These are phyloP conservation scores for Steinernema carpocapsae DNA, from an alignment of 2,888 invertebrate genomes.

Conservation along the genomic window DNA sequence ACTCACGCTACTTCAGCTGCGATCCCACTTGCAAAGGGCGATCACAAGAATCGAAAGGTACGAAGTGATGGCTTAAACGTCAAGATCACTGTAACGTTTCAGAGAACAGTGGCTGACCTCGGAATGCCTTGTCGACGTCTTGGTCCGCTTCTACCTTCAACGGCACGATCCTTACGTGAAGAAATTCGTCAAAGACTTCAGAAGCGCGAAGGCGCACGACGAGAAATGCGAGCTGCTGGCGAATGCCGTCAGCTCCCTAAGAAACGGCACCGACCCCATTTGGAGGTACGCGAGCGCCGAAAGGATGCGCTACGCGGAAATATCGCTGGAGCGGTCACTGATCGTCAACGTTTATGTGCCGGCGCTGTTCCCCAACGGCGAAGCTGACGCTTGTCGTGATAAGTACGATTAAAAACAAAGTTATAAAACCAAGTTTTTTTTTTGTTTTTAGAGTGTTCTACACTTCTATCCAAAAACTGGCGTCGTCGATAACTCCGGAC, in stretches of 20 bases:
- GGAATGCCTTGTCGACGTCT: constrained; percentile 64
- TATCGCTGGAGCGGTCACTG: constrained; percentile 86
- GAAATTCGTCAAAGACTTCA: constrained; percentile 82
- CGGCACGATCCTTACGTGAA: constrained; percentile 78
- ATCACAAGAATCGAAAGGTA: constrained; percentile 70
- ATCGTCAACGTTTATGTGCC: constrained; percentile 85
- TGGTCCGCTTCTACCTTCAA: constrained; percentile 59
- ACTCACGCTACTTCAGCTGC: constrained; percentile 80
- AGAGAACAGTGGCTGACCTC: constrained; percentile 55
- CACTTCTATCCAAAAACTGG: constrained; percentile 85
- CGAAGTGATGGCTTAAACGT: not conserved
- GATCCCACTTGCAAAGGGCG: constrained; percentile 78
- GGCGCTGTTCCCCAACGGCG: constrained; percentile 94
- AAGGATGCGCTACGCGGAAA: constrained; percentile 77
- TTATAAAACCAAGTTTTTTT: not conserved
- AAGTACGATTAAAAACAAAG: constrained; percentile 74
- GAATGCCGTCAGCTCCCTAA: constrained; percentile 75
- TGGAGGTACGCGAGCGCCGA: constrained; percentile 76
- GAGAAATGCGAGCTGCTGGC: constrained; percentile 79
- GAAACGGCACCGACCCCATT: constrained; percentile 69
- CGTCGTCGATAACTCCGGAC: constrained; percentile 78
- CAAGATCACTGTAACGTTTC: constrained; percentile 37
- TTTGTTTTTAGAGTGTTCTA: constrained; percentile 78
- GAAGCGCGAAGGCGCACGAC: constrained; percentile 76
- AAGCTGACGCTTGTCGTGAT: constrained; percentile 89